These are phyloP conservation scores for Sus cebifrons DNA, from an alignment of 2,797 vertebrate genomes.

Conservation along the genomic window DNA sequence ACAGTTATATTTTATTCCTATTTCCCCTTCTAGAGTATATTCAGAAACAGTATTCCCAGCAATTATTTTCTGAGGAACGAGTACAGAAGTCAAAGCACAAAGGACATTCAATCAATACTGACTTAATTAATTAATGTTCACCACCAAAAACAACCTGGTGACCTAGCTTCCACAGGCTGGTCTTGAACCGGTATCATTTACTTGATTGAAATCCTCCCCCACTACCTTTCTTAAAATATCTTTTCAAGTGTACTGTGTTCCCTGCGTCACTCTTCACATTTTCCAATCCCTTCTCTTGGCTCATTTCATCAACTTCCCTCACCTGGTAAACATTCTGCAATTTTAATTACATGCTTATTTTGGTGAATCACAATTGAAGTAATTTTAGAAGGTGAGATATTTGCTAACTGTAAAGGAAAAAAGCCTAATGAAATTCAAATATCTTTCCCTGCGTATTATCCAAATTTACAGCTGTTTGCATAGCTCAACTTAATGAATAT, in stretches of 20 bases:
- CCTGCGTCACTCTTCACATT: slow-evolving; percentile 13
- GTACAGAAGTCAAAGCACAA: slow-evolving; percentile 13
- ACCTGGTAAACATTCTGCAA: slow-evolving; percentile 81
- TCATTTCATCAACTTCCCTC: slow-evolving; percentile 70
- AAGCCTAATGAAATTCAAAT: slow-evolving; percentile 79
- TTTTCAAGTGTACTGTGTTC: slow-evolving; percentile 28
- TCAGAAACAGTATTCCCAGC: neutral
- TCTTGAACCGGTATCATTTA: neutral
- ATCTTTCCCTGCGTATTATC: slow-evolving; percentile 79
- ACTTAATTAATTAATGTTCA: neutral
- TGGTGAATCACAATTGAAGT: slow-evolving; percentile 83
- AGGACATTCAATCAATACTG: neutral
- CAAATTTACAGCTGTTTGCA: slow-evolving; percentile 81
- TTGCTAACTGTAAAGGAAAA: slow-evolving; percentile 76
- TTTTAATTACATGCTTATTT: slow-evolving; percentile 81
- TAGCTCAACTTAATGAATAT: slow-evolving; percentile 76
- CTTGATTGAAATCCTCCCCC: slow-evolving; percentile 30
- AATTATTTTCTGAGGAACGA: neutral
- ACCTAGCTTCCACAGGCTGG: neutral
- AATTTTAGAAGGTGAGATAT: slow-evolving; percentile 85
- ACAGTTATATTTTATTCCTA: neutral
- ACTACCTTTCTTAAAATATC: slow-evolving; percentile 65
- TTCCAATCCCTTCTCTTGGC: slow-evolving; percentile 55
- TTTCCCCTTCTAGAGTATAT: neutral
- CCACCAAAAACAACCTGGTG: neutral